Conservation (phyloP, 2,113 vertebrate genomes). For the Motacilla alba region DNA sequence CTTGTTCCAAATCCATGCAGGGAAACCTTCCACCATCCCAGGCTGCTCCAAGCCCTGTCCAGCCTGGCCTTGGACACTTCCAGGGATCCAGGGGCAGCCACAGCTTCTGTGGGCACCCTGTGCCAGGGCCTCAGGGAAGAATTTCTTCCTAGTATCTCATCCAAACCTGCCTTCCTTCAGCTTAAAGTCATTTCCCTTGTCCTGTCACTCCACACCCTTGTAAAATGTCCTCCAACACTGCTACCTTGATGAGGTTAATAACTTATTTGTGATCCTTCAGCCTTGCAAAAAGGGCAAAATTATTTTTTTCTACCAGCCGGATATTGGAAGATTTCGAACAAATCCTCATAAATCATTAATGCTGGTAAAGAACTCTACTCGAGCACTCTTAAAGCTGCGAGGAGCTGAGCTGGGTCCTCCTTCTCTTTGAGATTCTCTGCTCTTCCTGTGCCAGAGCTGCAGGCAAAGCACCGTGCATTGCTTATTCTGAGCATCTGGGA, state of each 20-base stretch:
- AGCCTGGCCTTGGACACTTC: background rate
- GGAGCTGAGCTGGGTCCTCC: background rate
- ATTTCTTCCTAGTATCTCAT: background rate
- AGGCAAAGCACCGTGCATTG: background rate
- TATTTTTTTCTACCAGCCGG: background rate
- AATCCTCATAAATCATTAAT: conserved; percentile 8
- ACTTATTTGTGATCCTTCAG: background rate
- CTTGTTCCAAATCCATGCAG: background rate
- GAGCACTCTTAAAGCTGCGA: background rate
- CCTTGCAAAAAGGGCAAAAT: background rate
- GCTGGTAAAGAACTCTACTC: background rate
- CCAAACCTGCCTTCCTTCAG: background rate
- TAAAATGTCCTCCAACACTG: background rate
- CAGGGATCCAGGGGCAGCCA: background rate
- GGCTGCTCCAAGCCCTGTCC: rapidly evolving
- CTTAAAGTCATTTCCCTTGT: background rate
- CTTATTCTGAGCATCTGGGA: conserved; percentile 10
- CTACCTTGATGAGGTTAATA: background rate
- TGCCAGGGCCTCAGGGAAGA: background rate
- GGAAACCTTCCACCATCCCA: background rate
- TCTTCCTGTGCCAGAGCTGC: background rate
- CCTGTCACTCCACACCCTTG: background rate
- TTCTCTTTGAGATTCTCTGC: background rate
- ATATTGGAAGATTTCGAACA: background rate
- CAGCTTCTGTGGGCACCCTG: background rate